Percentiles rank a stretch among this genome's conserved stretches.
These are phyloP conservation scores for Copsychus sechellarum DNA, from an alignment of 2,113 vertebrate species.

Conservation along the genomic window DNA sequence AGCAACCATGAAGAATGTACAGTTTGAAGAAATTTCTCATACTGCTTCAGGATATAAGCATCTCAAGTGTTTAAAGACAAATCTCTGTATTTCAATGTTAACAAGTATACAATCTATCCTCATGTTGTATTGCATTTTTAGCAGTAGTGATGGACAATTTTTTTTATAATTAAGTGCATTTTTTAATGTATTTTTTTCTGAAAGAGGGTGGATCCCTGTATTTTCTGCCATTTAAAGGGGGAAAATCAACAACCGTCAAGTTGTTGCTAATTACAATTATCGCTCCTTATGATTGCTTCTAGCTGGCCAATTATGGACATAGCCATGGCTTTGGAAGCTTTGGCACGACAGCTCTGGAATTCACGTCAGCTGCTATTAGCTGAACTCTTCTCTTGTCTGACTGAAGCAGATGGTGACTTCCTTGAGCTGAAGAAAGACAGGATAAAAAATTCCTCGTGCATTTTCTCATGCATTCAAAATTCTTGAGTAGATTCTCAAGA, in stretches of 20 bases:
- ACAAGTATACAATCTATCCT: background rate
- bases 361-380: background rate
- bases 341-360: background rate
- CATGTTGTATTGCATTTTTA: background rate
- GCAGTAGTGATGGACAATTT: background rate
- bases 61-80: background rate
- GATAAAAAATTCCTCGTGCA: background rate
- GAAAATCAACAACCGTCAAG: background rate
- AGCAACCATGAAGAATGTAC: background rate
- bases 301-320: background rate
- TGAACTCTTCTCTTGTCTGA: background rate
- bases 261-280: background rate
- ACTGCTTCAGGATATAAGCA: background rate
- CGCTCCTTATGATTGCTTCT: background rate
- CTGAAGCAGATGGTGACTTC: slow-evolving; percentile 33
- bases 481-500: background rate
- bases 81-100: background rate
- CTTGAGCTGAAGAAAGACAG: slow-evolving; percentile 33
- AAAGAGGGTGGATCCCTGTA: background rate
- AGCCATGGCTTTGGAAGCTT: background rate
- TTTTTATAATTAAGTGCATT: background rate
- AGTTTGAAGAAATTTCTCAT: background rate
- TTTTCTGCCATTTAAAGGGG: background rate
- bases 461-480: slow-evolving; percentile 17
- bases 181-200: background rate